These are phyloP conservation scores for Xiphias gladius DNA, from an alignment of 2,113 vertebrate genomes.

Conservation along the genomic window DNA sequence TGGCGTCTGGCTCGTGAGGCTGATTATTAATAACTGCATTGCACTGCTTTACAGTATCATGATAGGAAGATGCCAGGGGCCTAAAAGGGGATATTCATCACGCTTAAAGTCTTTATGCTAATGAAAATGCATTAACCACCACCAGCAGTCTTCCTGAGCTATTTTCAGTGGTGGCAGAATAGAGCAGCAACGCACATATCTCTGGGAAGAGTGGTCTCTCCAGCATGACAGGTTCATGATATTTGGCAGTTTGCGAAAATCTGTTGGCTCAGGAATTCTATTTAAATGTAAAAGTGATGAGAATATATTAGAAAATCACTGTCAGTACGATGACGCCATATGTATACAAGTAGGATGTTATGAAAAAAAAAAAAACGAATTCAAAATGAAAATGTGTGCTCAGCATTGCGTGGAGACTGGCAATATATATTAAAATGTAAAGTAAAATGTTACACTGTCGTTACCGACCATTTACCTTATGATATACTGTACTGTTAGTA, in stretches of 20 bases:
- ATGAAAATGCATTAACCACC: neutral
- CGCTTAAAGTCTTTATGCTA: neutral
- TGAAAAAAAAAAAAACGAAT: neutral
- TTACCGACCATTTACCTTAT: neutral
- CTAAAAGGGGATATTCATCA: neutral
- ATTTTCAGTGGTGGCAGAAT: neutral
- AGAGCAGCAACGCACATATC: neutral
- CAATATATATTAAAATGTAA: neutral
- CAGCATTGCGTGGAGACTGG: neutral
- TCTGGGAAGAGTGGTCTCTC: neutral
- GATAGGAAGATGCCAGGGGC: neutral
- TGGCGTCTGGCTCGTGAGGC: neutral
- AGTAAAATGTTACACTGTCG: neutral
- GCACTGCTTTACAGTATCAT: neutral
- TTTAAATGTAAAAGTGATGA: neutral
- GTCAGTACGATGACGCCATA: neutral
- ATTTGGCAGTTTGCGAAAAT: neutral
- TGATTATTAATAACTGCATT: neutral
- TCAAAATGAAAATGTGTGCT: neutral
- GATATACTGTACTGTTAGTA: neutral
- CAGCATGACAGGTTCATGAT: neutral
- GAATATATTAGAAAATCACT: neutral
- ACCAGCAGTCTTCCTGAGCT: neutral
- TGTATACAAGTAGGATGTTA: neutral
- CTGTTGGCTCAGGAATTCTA: neutral